Conservation (phyloP, 2,113 vertebrate species). For the Archilochus colubris region DNA sequence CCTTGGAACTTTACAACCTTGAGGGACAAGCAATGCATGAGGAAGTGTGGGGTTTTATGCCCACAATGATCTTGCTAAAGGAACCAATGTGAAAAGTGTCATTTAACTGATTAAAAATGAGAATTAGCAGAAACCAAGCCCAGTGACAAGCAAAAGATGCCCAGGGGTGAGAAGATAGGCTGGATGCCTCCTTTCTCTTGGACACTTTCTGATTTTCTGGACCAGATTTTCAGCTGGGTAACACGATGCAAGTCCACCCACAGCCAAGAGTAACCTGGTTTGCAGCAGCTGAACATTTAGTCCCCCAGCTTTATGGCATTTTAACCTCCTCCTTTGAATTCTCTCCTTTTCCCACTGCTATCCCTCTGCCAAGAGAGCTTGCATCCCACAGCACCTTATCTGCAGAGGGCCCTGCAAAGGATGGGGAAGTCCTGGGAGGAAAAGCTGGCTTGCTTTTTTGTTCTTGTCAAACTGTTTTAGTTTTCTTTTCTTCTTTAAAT, state of each 20-base stretch:
- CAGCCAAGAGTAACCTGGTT: slow-evolving; percentile 12
- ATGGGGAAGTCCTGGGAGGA: background rate
- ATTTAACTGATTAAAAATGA: slow-evolving; percentile 31
- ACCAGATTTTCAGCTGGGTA: background rate
- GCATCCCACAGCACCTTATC: slow-evolving; percentile 23
- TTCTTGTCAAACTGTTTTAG: background rate
- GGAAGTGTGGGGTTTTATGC: background rate
- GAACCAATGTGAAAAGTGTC: background rate
- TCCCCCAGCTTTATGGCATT: background rate
- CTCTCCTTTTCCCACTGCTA: background rate
- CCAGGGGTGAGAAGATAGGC: background rate
- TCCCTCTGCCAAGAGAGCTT: background rate
- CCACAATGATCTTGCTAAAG: slow-evolving; percentile 1
- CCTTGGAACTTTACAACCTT: background rate
- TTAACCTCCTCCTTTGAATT: slow-evolving; percentile 28
- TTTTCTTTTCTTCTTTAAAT: background rate
- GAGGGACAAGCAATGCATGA: background rate
- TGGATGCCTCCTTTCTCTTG: background rate
- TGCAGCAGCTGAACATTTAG: slow-evolving; percentile 13
- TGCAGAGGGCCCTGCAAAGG: slow-evolving; percentile 43
- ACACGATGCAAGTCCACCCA: background rate
- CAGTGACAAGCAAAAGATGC: background rate
- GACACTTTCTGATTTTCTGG: background rate
- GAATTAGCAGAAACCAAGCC: background rate
- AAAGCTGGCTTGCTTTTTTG: background rate